These are phyloP conservation scores for Villa cingulata DNA, from an alignment of 2,888 invertebrate species.

Conservation along the genomic window DNA sequence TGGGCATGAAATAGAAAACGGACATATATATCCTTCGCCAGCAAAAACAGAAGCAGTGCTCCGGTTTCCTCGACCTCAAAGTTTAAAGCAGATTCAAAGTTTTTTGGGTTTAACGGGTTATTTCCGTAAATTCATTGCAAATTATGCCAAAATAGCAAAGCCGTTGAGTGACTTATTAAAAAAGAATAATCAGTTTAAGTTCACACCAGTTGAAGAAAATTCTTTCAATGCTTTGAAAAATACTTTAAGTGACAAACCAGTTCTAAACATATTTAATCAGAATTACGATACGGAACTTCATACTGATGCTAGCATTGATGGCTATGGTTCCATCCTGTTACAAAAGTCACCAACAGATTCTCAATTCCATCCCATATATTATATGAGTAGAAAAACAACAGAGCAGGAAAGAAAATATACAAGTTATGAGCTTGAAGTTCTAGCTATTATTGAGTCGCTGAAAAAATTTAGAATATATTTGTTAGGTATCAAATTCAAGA, in stretches of 20 bases:
- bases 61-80: constrained; percentile 3
- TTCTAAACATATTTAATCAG: constrained; percentile 21
- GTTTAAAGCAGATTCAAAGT: not conserved
- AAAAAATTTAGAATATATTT: not conserved
- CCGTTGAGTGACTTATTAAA: constrained; percentile 2
- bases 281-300: constrained; percentile 18
- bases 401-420: not conserved
- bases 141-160: constrained; percentile 3
- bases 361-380: constrained; percentile 8
- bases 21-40: constrained; percentile 1
- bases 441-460: constrained; percentile 4
- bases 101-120: constrained; percentile 14
- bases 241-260: constrained; percentile 10
- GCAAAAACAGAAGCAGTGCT: constrained; percentile 4
- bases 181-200: constrained; percentile 6
- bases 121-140: not conserved
- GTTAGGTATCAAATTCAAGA: constrained; percentile 12
- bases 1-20: constrained; percentile 5
- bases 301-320: constrained; percentile 19
- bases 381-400: not conserved
- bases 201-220: constrained; percentile 19
- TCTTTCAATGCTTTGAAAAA: not conserved
- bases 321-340: constrained; percentile 18
- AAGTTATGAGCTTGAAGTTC: constrained; percentile 7
- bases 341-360: constrained; percentile 9